Percentiles rank a stretch among this genome's conserved stretches.
These are phyloP conservation scores for Musca domestica DNA, from an alignment of 1,140 invertebrate genomes.

Conservation along the genomic window DNA sequence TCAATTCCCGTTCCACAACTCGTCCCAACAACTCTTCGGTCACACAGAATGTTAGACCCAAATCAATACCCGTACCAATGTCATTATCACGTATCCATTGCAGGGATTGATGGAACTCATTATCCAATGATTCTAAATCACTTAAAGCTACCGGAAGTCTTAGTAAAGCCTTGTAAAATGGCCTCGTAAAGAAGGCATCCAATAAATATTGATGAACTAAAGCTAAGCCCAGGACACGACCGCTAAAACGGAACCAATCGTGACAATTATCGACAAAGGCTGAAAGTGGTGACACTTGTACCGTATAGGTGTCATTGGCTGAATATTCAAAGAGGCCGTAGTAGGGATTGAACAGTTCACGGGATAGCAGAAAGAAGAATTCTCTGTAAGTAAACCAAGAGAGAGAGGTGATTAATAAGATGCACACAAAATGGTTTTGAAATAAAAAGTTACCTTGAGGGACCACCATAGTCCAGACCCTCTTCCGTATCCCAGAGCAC, in stretches of 20 bases:
- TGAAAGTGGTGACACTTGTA: slow-evolving; percentile 96
- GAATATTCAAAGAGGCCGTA: slow-evolving; percentile 98
- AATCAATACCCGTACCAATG: slow-evolving; percentile 66
- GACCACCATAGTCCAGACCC: slow-evolving; percentile 95
- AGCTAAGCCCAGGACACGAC: slow-evolving; percentile 88
- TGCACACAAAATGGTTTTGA: neutral
- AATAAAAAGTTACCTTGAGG: slow-evolving; percentile 59
- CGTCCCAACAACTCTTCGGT: slow-evolving; percentile 78
- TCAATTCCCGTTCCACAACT: slow-evolving; percentile 87
- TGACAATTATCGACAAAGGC: slow-evolving; percentile 97
- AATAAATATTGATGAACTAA: slow-evolving; percentile 94
- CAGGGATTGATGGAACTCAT: slow-evolving; percentile 92
- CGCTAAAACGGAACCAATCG: slow-evolving; percentile 97
- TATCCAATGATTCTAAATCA: slow-evolving; percentile 75
- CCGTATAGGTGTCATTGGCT: slow-evolving; percentile 95
- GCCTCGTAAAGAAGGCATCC: slow-evolving; percentile 95
- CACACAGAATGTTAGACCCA: slow-evolving; percentile 80
- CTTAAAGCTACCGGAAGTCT: slow-evolving; percentile 86
- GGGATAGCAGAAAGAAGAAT: slow-evolving; percentile 94
- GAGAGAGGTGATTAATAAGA: neutral
- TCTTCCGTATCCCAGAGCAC: slow-evolving; percentile 96
- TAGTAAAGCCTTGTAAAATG: slow-evolving; percentile 93
- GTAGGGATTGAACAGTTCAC: slow-evolving; percentile 97
- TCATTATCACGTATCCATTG: slow-evolving; percentile 93
- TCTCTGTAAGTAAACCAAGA: slow-evolving; percentile 61